phyloP scores from a whole-genome alignment of 2,888 invertebrate genomes.

The Diplolepis rosae region DNA sequence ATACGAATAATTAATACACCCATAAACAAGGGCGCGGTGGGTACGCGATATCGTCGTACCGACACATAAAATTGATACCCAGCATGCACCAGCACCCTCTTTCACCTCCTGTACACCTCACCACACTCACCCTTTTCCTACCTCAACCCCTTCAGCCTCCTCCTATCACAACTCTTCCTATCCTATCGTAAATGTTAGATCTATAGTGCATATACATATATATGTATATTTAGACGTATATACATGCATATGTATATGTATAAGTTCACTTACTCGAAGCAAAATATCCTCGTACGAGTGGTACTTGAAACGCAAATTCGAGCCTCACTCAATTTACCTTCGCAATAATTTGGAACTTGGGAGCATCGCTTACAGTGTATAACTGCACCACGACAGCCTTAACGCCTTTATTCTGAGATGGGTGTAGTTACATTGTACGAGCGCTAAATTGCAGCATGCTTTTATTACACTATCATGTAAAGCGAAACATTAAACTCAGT shows the following conservation, averaged over 20 bases:
- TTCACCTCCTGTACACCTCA: neutral
- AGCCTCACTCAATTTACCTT: neutral
- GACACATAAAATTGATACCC: conserved; percentile 69
- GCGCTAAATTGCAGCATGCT: neutral
- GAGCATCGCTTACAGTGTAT: neutral
- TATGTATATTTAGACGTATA: neutral
- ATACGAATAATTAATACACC: conserved; percentile 72
- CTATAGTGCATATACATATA: neutral
- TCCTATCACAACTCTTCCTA: neutral
- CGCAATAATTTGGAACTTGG: neutral
- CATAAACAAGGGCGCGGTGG: conserved; percentile 64
- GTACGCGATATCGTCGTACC: conserved; percentile 60
- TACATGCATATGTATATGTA: neutral
- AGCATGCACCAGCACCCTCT: conserved; percentile 47
- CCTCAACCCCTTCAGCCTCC: neutral
- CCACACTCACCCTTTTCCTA: neutral
- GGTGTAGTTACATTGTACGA: neutral
- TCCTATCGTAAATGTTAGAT: neutral
- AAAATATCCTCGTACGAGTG: neutral
- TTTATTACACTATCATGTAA: neutral
- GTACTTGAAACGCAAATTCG: neutral
- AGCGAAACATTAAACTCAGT: neutral
- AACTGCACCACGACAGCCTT: neutral
- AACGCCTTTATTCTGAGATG: neutral
- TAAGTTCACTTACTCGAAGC: neutral